Evolutionary conservation across 1,140 invertebrate genomes (phyloP), one percentile per base, ranked within the genome.

Genomic region (Phymorhynchus buccinoides): DNA sequence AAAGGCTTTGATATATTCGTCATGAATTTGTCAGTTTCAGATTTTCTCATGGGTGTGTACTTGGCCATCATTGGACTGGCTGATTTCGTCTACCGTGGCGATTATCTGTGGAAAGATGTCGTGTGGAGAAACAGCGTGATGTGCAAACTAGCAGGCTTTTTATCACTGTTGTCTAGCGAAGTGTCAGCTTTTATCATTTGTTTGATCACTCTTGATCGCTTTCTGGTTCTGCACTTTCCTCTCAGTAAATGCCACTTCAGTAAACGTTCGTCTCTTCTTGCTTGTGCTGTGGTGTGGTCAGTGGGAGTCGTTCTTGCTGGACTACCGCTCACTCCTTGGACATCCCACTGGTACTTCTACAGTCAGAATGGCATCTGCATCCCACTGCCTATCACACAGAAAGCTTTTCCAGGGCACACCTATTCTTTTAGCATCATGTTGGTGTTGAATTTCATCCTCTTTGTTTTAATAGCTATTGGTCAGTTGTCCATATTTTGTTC

Each of bases 331-430:
- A 48, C 44, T 48, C 44, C 44, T 9, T 48, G 44, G 44, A 18
- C 44, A 6, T 48, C 44, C 6, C 44, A 48, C 44, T 48, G 44
- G 44, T 48, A 6, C 7, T 48, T 48, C 18, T 48, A 80, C 79
- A 80, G 79, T n/a, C 79, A 80, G 44, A 80, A 7, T 9, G 48
- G 79, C 4, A 52, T 80, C 42, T 80, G 79, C 79, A 80, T 80
- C 22, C 79, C 79, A 4, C 79, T 80, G n/a, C 79, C 79, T 0
- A 62, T 56, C 9, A 56, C 48, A 9, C n/a, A n/a, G 48, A 0
- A 56, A 22, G 18, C 27, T 7, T 32, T 56, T 56, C 22, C 4
- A 4, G 44, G 44, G 0, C 42, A 56, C 32, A 35, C 18, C 18
- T 35, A 56, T 42, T 41, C 79, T 3, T 62, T 56, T 30, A 16